These are phyloP conservation scores for Patella depressa DNA, from an alignment of 2,888 invertebrate species.

Conservation along the genomic window DNA sequence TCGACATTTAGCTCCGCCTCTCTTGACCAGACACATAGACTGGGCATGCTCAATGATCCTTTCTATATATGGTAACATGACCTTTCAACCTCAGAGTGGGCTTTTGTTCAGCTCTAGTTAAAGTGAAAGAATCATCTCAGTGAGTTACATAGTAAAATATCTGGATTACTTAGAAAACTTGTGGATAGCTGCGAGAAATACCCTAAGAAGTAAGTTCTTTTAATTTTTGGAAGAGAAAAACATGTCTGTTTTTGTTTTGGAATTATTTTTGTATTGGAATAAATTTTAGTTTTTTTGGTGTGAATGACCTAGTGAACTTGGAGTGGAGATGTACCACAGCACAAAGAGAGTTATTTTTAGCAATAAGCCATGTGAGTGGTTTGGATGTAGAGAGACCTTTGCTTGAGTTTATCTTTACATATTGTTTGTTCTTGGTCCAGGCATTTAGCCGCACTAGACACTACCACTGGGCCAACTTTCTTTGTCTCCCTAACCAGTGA, in stretches of 20 bases:
- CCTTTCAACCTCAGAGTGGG: conserved; percentile 25
- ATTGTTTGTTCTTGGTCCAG: too few relatives aligned
- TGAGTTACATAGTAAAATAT: too few relatives aligned
- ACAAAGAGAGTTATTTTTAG: conserved; percentile 10
- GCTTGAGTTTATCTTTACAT: too few relatives aligned
- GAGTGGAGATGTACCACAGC: not conserved
- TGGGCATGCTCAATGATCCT: conserved; percentile 41
- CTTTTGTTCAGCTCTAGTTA: conserved; percentile 17
- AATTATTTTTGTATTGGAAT: too few relatives aligned
- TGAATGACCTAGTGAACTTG: not conserved
- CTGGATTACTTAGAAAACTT: too few relatives aligned
- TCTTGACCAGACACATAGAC: conserved; percentile 17
- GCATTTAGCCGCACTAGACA: not conserved
- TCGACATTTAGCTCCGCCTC: not conserved
- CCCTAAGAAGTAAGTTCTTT: too few relatives aligned
- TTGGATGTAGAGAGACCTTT: not conserved
- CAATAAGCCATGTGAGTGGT: not conserved
- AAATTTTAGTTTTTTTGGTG: too few relatives aligned
- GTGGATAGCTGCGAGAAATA: too few relatives aligned
- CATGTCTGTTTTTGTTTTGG: too few relatives aligned
- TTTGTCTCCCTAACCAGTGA: too few relatives aligned
- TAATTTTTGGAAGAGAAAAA: too few relatives aligned
- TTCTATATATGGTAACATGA: conserved; percentile 39
- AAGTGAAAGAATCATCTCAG: not conserved
- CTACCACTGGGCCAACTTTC: not conserved